Evolutionary conservation across 2,113 vertebrate genomes (phyloP), one percentile per base, ranked within the genome.

Genomic region (Nipponia nippon): DNA sequence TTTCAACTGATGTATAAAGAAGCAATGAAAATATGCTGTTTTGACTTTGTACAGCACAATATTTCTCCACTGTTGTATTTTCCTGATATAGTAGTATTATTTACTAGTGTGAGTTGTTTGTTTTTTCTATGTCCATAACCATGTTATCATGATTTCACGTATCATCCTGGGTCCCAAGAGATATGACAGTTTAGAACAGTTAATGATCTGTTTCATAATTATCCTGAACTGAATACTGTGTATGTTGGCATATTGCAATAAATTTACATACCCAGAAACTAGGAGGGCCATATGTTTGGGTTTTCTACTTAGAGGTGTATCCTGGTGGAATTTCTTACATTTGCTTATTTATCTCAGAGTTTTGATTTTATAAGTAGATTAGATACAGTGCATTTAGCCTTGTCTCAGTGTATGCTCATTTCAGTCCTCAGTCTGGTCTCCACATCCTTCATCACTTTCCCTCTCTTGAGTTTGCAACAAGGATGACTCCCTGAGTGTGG

Each of bases 151-250:
- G 61, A 89, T 89, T 94, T 89, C 52, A 50, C 2, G 0, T 87
- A 47, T 47, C 32, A 78, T 32, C 20, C 18, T 66, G 20, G 19
- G 87, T 95, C 91, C 77, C 77, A 89, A 59, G 93, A 89, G 77
- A 71, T 50, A 63, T 21, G 50, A 66, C 32, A 84, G 42, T 84
- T 92, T 89, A 91, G 36, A 93, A 71, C 29, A 81, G 55, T 77
- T 94, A 96, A 93, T 93, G 89, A 62, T 94, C 83, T 96, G 32
- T 91, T 95, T 84, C 25, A 9, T 84, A 91, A 93, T 96, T 95
- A 82, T 89, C 2, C 0, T 0, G 52, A 94, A 46, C 27, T 17
- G 32, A 95, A 82, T 67, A 67, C 26, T 80, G 40, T 89, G 15
- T 76, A 27, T 83, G 30, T 87, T 89, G 76, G 67, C 83, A 95